Evolutionary conservation across 2,797 vertebrate species (phyloP).

Genomic region (Carapus acus): DNA sequence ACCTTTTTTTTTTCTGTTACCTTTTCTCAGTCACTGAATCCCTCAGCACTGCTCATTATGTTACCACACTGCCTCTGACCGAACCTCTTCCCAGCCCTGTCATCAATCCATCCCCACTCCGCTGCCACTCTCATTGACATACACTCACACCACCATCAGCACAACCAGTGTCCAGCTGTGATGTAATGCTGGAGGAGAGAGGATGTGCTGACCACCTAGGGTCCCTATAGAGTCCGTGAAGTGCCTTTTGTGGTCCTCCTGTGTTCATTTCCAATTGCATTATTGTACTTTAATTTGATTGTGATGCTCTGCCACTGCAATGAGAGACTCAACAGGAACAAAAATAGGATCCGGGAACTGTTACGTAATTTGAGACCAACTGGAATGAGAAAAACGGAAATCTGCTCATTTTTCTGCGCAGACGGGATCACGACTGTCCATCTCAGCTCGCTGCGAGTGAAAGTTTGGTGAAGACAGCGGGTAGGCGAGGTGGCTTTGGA

Average conservation of each 20-base stretch:
- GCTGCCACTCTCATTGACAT: too few species aligned
- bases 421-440: neutral
- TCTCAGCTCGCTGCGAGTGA: neutral
- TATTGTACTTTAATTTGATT: constrained; percentile 1
- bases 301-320: neutral
- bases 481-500: too few species aligned
- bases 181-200: too few species aligned
- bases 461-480: neutral
- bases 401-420: neutral
- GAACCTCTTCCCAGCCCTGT: too few species aligned
- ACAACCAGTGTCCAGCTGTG: too few species aligned
- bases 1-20: too few species aligned
- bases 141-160: too few species aligned
- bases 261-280: constrained; percentile 1
- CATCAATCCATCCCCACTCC: too few species aligned
- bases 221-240: neutral
- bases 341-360: neutral
- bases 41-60: too few species aligned
- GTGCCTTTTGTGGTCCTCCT: neutral
- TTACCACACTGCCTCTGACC: too few species aligned
- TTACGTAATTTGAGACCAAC: constrained; percentile 1
- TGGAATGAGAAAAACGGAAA: neutral
- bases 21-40: too few species aligned
- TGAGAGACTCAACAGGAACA: neutral
- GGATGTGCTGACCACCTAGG: neutral